Conservation (phyloP, 2,888 invertebrate genomes). For the Trileptium ribeirensis region DNA sequence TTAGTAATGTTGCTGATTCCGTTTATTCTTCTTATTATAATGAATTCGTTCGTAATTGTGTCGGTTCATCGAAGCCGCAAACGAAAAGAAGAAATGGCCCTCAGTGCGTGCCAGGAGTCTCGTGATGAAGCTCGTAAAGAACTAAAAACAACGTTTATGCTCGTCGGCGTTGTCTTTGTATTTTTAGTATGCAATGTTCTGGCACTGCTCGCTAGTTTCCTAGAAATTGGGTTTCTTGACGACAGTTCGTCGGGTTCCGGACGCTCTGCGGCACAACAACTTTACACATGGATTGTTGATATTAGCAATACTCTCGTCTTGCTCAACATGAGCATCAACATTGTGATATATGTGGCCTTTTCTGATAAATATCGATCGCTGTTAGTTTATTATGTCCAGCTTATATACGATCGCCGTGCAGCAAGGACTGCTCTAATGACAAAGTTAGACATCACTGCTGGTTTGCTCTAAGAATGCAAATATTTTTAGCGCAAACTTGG, state of each 20-base stretch:
- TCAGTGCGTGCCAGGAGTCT: not conserved
- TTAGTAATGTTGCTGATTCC: conserved; percentile 52
- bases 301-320: conserved; percentile 51
- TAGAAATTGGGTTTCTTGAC: conserved; percentile 38
- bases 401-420: not conserved
- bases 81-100: conserved; percentile 43
- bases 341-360: conserved; percentile 52
- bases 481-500: no score
- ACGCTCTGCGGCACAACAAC: conserved; percentile 47
- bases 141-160: conserved; percentile 55
- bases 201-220: conserved; percentile 28
- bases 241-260: no score
- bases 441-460: not conserved
- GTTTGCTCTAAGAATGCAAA: no score
- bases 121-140: conserved; percentile 43
- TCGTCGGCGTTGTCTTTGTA: conserved; percentile 54
- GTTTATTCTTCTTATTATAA: conserved; percentile 48
- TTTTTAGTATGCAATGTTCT: conserved; percentile 53
- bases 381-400: conserved; percentile 1
- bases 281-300: conserved; percentile 32
- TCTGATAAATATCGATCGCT: conserved; percentile 50
- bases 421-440: not conserved
- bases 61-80: conserved; percentile 48
- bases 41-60: conserved; percentile 48
- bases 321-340: conserved; percentile 52